phyloP scores from a whole-genome alignment of 1,140 invertebrate species.

The Octopus bimaculoides region DNA sequence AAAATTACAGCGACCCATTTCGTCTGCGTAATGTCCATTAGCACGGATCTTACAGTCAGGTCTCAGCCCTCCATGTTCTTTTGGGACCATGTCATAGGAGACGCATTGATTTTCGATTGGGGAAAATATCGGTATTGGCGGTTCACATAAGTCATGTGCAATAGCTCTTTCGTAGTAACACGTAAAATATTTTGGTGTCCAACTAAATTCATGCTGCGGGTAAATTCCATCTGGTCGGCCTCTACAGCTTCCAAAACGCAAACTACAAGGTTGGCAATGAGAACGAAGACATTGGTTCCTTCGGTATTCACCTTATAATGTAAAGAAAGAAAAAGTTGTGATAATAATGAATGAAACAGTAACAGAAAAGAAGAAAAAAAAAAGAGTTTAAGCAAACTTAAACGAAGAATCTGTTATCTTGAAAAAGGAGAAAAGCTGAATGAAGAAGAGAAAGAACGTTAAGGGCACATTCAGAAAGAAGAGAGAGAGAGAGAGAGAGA shows the following conservation, averaged over 20 bases:
- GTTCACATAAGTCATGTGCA: constrained; percentile 16
- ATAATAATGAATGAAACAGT: not conserved
- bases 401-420: too few relatives aligned
- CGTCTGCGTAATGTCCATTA: constrained; percentile 32
- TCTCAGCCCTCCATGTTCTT: constrained; percentile 20
- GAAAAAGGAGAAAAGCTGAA: too few relatives aligned
- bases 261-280: constrained; percentile 31
- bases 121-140: constrained; percentile 25
- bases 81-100: constrained; percentile 18
- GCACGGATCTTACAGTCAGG: constrained; percentile 16
- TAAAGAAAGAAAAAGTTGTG: not conserved
- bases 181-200: constrained; percentile 29
- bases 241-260: constrained; percentile 34
- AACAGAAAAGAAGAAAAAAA: not conserved
- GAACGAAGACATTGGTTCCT: constrained; percentile 26
- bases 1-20: constrained; percentile 33
- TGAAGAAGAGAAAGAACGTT: too few relatives aligned
- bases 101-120: constrained; percentile 21
- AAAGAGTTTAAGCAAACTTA: not conserved
- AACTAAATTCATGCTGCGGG: constrained; percentile 25
- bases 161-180: constrained; percentile 36
- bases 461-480: too few relatives aligned
- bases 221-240: constrained; percentile 33
- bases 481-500: too few relatives aligned
- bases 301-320: constrained; percentile 35